Evolutionary conservation across 37 sponge, comb jelly and placozoan species (phyloP), one percentile per base, ranked within the genome.

Genomic region (Oopsacas minuta): DNA sequence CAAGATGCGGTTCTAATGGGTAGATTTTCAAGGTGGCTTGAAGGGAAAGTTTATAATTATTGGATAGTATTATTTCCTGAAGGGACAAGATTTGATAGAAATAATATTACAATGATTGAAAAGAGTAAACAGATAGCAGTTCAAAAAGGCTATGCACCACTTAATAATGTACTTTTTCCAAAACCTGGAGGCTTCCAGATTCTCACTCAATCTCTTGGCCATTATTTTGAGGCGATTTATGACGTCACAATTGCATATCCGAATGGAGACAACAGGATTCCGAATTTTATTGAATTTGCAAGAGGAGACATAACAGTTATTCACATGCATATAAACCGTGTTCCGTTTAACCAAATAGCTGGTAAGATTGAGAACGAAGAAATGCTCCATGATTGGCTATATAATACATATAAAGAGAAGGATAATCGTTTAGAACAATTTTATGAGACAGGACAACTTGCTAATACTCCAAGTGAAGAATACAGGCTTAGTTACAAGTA

Each of bases 131-230:
- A 20, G 30, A 12, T 61, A 10, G 75, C 75, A 25, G 28, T 12
- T 3, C 17, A 61, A n/a, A 61, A n/a, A 61, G 75, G 75, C 5
- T 61, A 61, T 12, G 75, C 7, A 5, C 75, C 75, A 32, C 30
- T 61, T n/a, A n/a, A 12, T 5, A 61, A 61, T 61, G 75, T 61
- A 3, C 75, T 61, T 20, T 61, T 61, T 61, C 75, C 75, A 5
- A 61, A 12, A 61, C 75, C 75, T 3, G 75, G 75, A 61, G 75
- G 75, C 7, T 61, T 61, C 75, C 75, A 61, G 75, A 61, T 61
- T 61, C 75, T 61, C 75, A 61, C 75, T 25, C 75, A 12, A 61
- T 32, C 5, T 61, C 75, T 61, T 61, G 20, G 28, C 30, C 75
- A 61, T 10, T 61, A 61, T n/a, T 61, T 61, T 25, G 75, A 61